Conservation (phyloP, 2,797 vertebrate species). For the Pseudomugil tenellus region DNA sequence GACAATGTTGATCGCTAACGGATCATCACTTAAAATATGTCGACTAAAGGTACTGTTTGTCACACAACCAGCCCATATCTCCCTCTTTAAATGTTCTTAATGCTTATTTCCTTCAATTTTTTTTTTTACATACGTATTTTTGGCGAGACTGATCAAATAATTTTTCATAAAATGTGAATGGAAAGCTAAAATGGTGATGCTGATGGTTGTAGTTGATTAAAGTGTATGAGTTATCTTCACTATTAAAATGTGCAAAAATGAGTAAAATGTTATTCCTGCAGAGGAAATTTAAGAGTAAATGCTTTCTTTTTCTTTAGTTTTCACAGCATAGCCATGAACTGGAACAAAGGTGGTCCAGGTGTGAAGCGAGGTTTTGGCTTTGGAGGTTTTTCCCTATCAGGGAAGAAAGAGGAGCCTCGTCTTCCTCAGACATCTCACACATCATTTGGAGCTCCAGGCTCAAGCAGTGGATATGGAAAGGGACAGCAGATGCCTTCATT, state of each 20-base stretch:
- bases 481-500: constrained; percentile 94
- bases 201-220: background rate
- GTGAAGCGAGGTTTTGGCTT: constrained; percentile 98
- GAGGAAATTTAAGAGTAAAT: background rate
- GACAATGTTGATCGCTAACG: background rate
- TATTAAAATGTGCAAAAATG: background rate
- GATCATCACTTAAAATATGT: background rate
- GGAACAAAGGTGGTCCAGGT: constrained; percentile 95
- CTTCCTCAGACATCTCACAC: constrained; percentile 86
- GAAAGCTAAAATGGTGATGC: background rate
- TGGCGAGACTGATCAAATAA: background rate
- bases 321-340: constrained; percentile 88
- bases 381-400: constrained; percentile 92
- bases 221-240: background rate
- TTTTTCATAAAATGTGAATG: background rate
- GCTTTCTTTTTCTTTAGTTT: background rate
- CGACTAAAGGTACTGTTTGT: background rate
- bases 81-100: background rate
- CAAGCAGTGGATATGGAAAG: constrained; percentile 87
- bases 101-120: background rate
- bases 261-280: background rate
- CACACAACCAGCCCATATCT: background rate
- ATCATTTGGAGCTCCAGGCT: constrained; percentile 84
- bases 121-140: background rate
- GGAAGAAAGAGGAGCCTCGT: constrained; percentile 93